phyloP scores from a whole-genome alignment of 1,140 invertebrate genomes.

The Drosophila hydei region DNA sequence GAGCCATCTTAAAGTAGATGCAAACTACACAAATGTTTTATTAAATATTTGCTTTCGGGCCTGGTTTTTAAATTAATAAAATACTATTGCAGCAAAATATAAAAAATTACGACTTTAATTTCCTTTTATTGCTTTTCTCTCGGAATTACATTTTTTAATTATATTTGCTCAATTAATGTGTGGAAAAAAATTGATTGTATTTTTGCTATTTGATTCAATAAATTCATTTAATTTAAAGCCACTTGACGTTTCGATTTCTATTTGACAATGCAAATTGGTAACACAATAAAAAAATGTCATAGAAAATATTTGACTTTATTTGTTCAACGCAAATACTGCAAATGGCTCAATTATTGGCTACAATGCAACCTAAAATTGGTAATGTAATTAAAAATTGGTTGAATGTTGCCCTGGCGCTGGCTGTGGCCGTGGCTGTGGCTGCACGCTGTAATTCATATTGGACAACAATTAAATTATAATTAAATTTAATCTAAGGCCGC shows the following conservation, averaged over 20 bases:
- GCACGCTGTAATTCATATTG: constrained; percentile 37
- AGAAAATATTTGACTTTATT: constrained; percentile 37
- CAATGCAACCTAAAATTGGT: constrained; percentile 33
- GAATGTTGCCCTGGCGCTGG: neutral
- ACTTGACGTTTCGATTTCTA: constrained; percentile 6
- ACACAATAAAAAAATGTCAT: constrained; percentile 38
- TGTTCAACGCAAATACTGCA: constrained; percentile 13
- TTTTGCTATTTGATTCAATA: constrained; percentile 21
- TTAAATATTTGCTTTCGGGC: no score
- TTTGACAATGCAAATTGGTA: constrained; percentile 27
- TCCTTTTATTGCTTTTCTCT: neutral
- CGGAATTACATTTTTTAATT: constrained; percentile 36
- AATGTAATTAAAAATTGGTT: constrained; percentile 57
- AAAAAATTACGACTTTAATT: neutral
- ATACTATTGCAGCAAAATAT: neutral
- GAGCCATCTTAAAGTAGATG: no score
- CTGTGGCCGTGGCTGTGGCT: neutral
- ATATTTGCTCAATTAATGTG: constrained; percentile 24
- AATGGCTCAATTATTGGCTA: constrained; percentile 35
- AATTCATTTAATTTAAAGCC: constrained; percentile 59
- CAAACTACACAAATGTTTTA: no score
- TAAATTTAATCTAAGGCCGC: constrained; percentile 46
- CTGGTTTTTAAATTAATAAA: no score
- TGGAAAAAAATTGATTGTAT: constrained; percentile 5
- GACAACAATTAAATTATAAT: constrained; percentile 53